Conservation (phyloP, 2,113 vertebrate species). For the Spilogale gracilis region DNA sequence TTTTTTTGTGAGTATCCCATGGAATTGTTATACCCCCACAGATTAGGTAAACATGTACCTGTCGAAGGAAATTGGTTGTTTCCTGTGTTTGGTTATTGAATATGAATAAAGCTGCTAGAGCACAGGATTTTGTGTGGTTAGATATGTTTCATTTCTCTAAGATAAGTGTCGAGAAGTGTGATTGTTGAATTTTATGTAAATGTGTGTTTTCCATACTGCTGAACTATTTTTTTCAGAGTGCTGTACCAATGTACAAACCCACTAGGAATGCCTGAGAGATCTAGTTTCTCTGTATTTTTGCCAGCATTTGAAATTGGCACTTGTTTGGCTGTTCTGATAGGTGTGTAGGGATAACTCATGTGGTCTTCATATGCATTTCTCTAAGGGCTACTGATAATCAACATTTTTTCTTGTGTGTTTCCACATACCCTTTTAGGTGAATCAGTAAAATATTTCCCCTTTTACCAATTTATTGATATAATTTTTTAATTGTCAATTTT, state of each 20-base stretch:
- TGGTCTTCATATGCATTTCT: background rate
- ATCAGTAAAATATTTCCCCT: background rate
- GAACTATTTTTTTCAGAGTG: background rate
- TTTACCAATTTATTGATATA: background rate
- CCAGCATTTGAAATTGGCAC: background rate
- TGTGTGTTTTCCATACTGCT: background rate
- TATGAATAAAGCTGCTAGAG: background rate
- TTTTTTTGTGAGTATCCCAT: background rate
- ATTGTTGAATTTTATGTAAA: background rate
- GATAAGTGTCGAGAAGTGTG: background rate
- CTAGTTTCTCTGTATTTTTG: background rate
- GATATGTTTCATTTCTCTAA: background rate
- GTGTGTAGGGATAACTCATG: background rate
- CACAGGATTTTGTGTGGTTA: background rate
- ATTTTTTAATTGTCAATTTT: background rate
- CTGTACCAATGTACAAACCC: background rate
- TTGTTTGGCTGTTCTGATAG: background rate
- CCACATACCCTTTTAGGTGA: background rate
- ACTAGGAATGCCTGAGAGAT: background rate
- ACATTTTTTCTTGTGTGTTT: background rate
- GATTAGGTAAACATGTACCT: background rate
- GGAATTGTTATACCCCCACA: background rate
- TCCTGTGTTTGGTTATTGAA: background rate
- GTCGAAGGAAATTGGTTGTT: background rate
- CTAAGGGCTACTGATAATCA: background rate